These are phyloP conservation scores for Phaenicophaeus curvirostris DNA, from an alignment of 2,797 vertebrate species.

Conservation along the genomic window DNA sequence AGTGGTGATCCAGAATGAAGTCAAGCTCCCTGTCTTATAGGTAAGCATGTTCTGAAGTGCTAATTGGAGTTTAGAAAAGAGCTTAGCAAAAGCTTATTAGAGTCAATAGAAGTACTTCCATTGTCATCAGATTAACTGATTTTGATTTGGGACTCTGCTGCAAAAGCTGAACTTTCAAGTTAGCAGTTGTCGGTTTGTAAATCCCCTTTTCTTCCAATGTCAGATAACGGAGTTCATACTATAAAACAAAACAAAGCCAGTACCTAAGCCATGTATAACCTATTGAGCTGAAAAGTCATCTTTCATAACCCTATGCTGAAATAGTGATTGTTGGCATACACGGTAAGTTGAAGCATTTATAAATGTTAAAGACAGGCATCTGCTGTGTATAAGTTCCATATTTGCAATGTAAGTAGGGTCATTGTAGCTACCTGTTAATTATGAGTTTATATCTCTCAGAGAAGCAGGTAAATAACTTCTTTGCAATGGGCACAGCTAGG, in stretches of 20 bases:
- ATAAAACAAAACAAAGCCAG: background rate
- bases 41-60: slow-evolving; percentile 29
- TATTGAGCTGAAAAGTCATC: slow-evolving; percentile 8
- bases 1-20: background rate
- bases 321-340: background rate
- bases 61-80: slow-evolving; percentile 52
- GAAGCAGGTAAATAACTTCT: background rate
- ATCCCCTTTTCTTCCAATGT: background rate
- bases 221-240: slow-evolving; percentile 8
- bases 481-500: background rate
- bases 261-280: background rate
- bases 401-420: background rate
- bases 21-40: background rate
- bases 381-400: background rate
- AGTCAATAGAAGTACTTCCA: slow-evolving; percentile 31
- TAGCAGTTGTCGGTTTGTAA: background rate
- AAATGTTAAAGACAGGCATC: slow-evolving; percentile 16
- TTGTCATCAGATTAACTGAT: slow-evolving; percentile 42
- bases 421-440: slow-evolving; percentile 31
- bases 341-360: slow-evolving; percentile 2
- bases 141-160: slow-evolving; percentile 52
- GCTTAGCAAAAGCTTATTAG: slow-evolving; percentile 58
- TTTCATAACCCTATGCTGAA: background rate
- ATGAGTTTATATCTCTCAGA: background rate
- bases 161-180: slow-evolving; percentile 18